These are phyloP conservation scores for Lithobates pipiens DNA, from an alignment of 2,797 vertebrate species.

Conservation along the genomic window DNA sequence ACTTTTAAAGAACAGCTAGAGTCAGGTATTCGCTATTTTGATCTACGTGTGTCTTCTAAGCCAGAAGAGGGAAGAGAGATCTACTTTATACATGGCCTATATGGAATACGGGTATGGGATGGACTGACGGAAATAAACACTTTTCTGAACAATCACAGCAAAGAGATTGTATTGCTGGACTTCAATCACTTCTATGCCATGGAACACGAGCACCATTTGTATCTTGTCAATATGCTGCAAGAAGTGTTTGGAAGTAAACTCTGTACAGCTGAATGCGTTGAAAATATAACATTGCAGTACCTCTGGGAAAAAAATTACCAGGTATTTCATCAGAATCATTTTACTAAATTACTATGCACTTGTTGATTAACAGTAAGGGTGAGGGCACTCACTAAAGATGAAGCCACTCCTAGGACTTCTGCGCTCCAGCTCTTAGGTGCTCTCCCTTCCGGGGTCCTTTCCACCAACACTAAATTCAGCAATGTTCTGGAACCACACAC, in stretches of 20 bases:
- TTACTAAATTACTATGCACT: not conserved
- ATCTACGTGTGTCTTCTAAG: constrained; percentile 94
- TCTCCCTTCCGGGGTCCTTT: no score
- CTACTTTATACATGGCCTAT: constrained; percentile 96
- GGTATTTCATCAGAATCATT: constrained; percentile 72
- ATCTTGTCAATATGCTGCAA: constrained; percentile 84
- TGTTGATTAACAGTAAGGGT: no score
- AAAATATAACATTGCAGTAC: constrained; percentile 84
- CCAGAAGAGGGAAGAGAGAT: constrained; percentile 86
- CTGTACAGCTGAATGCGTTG: constrained; percentile 82
- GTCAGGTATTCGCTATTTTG: constrained; percentile 95
- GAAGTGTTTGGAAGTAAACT: constrained; percentile 90
- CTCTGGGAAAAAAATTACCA: constrained; percentile 91
- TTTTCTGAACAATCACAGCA: constrained; percentile 86
- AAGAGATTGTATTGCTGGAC: constrained; percentile 92
- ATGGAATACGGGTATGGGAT: constrained; percentile 92
- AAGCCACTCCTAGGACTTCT: no score
- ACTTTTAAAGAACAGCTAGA: constrained; percentile 94
- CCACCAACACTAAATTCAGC: no score
- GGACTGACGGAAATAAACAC: constrained; percentile 88
- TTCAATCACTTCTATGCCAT: constrained; percentile 98
- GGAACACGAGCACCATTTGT: constrained; percentile 84
- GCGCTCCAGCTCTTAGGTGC: no score
- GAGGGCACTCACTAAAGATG: no score
- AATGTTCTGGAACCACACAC: no score